Conservation (phyloP, 1,140 invertebrate species). For the Drosophila kanapiae region DNA sequence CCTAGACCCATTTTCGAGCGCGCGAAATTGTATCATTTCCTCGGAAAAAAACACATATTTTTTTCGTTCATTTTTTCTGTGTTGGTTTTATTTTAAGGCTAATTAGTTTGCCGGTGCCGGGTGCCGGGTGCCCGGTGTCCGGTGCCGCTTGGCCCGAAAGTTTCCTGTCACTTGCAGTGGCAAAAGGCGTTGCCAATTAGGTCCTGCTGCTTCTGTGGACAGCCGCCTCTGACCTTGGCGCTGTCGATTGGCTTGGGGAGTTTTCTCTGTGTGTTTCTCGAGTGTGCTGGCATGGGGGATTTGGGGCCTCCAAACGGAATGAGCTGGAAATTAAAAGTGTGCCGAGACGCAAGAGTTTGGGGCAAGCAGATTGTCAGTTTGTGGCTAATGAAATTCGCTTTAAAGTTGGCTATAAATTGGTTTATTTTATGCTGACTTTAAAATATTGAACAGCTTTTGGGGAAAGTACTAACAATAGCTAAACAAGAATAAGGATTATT, state of each 20-base stretch:
- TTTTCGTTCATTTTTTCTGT: conserved; percentile 38
- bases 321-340: conserved; percentile 53
- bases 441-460: background rate
- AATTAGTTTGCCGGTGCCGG: conserved; percentile 72
- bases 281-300: background rate
- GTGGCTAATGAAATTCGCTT: conserved; percentile 18
- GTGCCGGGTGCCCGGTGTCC: conserved; percentile 23
- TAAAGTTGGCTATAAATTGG: background rate
- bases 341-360: conserved; percentile 2
- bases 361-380: conserved; percentile 2
- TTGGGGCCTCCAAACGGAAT: conserved; percentile 23
- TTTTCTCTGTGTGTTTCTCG: conserved; percentile 5
- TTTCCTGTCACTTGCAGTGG: conserved; percentile 81
- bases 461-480: background rate
- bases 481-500: background rate
- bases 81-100: conserved; percentile 66
- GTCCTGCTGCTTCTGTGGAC: conserved; percentile 32
- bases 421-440: background rate
- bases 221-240: conserved; percentile 53
- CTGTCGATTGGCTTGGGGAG: conserved; percentile 49
- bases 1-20: conserved; percentile 37
- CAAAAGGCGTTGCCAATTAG: conserved; percentile 79
- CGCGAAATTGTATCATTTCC: conserved; percentile 80
- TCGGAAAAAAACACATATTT: conserved; percentile 66
- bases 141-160: conserved; percentile 47